Evolutionary conservation across 30 jellyfish, hydroid and myxozoan species (phyloP).

Genomic region (Turritopsis dohrnii): DNA sequence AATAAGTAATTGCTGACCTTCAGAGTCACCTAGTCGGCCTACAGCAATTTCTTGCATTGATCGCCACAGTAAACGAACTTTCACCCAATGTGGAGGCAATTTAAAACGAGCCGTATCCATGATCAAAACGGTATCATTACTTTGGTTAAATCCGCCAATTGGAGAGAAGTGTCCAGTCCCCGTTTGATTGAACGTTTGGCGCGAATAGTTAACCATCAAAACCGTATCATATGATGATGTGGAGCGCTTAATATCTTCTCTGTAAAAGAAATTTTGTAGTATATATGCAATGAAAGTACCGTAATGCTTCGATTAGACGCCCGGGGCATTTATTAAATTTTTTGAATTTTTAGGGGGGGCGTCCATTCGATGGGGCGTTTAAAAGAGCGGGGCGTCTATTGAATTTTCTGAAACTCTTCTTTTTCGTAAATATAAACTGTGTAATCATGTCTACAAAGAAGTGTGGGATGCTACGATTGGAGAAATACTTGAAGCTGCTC

Average conservation of each 20-base stretch:
- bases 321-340: no score
- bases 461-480: no score
- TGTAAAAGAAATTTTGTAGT: neutral
- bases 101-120: conserved; percentile 30
- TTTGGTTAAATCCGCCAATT: conserved; percentile 26
- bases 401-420: no score
- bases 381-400: no score
- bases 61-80: neutral
- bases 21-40: neutral
- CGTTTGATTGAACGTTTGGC: neutral
- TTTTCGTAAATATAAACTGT: no score
- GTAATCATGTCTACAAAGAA: no score
- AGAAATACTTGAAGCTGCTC: no score
- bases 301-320: no score
- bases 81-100: conserved; percentile 28
- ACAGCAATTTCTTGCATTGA: conserved; percentile 3
- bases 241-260: conserved; percentile 11
- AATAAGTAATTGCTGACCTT: neutral
- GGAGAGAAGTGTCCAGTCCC: conserved; percentile 36
- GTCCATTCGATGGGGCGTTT: no score
- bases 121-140: conserved; percentile 21
- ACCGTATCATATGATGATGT: conserved; percentile 11
- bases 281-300: neutral
- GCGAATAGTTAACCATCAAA: neutral
- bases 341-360: no score